Conservation (phyloP, 2,888 invertebrate genomes). For the Lapara coniferarum region DNA sequence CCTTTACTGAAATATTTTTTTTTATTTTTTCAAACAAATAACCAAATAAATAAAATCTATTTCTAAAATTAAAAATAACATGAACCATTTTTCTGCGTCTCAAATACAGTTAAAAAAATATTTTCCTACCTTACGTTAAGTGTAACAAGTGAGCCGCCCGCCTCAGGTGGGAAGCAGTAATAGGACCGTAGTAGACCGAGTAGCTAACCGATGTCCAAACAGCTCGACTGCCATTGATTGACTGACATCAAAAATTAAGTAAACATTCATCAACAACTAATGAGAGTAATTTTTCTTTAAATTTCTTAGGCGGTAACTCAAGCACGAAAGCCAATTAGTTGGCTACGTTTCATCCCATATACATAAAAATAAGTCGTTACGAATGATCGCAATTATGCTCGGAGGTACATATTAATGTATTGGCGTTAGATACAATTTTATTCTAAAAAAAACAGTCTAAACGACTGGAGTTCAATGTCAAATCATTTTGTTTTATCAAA, state of each 20-base stretch:
- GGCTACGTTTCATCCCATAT: slow-evolving; percentile 16
- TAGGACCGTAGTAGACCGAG: no score
- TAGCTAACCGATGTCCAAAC: slow-evolving; percentile 1
- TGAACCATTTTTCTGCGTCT: no score
- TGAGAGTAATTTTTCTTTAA: slow-evolving; percentile 24
- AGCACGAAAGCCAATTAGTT: slow-evolving; percentile 24
- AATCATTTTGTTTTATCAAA: neutral
- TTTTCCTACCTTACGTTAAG: neutral
- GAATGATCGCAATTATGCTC: slow-evolving; percentile 20
- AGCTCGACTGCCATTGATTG: slow-evolving; percentile 10
- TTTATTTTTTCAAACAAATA: no score
- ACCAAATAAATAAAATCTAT: no score
- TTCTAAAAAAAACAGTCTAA: slow-evolving; percentile 15
- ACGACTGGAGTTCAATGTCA: slow-evolving; percentile 13
- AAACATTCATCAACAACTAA: slow-evolving; percentile 18
- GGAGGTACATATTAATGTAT: slow-evolving; percentile 23
- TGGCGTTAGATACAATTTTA: slow-evolving; percentile 19
- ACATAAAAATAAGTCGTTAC: slow-evolving; percentile 29
- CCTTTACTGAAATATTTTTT: no score
- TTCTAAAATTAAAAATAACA: no score
- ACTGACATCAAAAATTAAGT: slow-evolving; percentile 21
- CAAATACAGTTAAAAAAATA: neutral
- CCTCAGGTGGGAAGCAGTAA: neutral
- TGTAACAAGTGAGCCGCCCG: neutral
- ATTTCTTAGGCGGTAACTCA: slow-evolving; percentile 23